These are phyloP conservation scores for Lypha dubia DNA, from an alignment of 2,888 invertebrate genomes.

Conservation along the genomic window DNA sequence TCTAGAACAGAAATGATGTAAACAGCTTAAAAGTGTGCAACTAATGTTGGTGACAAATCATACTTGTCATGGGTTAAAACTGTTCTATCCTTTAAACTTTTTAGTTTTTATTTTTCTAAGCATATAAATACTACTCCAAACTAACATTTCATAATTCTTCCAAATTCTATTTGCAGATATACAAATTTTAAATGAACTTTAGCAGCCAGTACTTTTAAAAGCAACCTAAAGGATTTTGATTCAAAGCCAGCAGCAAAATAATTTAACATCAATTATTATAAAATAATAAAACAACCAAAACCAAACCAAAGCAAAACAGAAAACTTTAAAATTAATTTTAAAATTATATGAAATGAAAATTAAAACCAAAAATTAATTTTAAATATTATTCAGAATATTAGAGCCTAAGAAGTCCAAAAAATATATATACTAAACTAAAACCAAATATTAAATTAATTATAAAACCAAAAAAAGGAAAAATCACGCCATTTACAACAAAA, in stretches of 20 bases:
- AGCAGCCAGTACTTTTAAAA: slow-evolving; percentile 69
- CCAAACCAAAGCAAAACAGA: slow-evolving; percentile 19
- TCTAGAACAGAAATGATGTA: too few relatives aligned
- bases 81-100: not conserved
- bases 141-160: not conserved
- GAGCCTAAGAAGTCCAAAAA: slow-evolving; percentile 69
- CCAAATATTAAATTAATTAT: slow-evolving; percentile 39
- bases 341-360: slow-evolving; percentile 22
- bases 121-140: not conserved
- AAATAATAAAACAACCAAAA: slow-evolving; percentile 22
- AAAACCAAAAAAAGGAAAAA: slow-evolving; percentile 55
- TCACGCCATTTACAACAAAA: slow-evolving; percentile 71
- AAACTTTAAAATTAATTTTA: slow-evolving; percentile 48
- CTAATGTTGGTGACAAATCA: too few relatives aligned
- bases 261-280: slow-evolving; percentile 42
- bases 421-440: slow-evolving; percentile 41
- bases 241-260: slow-evolving; percentile 60
- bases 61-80: too few relatives aligned
- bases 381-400: slow-evolving; percentile 55
- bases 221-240: slow-evolving; percentile 63
- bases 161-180: slow-evolving; percentile 76
- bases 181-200: slow-evolving; percentile 75
- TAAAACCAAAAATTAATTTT: slow-evolving; percentile 41
- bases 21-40: too few relatives aligned
- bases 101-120: not conserved